Conservation (phyloP, 2,113 vertebrate species). For the Eulemur macaco region DNA sequence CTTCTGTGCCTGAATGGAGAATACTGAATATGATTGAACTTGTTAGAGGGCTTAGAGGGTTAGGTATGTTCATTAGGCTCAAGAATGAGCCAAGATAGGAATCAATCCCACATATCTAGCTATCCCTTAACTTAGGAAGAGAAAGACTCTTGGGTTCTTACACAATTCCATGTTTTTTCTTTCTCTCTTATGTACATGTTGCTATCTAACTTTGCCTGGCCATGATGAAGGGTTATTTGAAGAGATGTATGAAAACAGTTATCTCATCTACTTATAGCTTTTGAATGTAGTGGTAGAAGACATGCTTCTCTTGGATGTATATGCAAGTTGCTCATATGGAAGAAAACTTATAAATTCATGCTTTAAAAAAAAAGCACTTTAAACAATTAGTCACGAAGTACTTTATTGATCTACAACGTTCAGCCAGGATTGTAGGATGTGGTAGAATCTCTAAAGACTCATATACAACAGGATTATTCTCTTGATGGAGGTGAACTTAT, state of each 20-base stretch:
- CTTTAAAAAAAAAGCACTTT: constrained; percentile 45
- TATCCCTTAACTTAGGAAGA: neutral
- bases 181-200: neutral
- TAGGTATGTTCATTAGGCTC: neutral
- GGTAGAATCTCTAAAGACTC: neutral
- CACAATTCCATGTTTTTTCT: neutral
- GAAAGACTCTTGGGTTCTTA: neutral
- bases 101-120: neutral
- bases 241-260: neutral
- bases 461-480: neutral
- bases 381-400: neutral
- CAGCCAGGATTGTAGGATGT: neutral
- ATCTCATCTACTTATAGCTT: neutral
- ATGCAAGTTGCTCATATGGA: neutral
- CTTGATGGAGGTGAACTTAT: neutral
- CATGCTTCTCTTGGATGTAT: neutral
- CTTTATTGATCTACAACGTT: neutral
- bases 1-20: neutral
- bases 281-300: neutral
- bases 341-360: neutral
- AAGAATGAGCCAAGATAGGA: neutral
- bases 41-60: neutral
- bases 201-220: neutral
- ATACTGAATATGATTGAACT: neutral
- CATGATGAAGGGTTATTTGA: neutral